Conservation (phyloP, 2,113 vertebrate species). For the Melanotaenia duboulayi region DNA sequence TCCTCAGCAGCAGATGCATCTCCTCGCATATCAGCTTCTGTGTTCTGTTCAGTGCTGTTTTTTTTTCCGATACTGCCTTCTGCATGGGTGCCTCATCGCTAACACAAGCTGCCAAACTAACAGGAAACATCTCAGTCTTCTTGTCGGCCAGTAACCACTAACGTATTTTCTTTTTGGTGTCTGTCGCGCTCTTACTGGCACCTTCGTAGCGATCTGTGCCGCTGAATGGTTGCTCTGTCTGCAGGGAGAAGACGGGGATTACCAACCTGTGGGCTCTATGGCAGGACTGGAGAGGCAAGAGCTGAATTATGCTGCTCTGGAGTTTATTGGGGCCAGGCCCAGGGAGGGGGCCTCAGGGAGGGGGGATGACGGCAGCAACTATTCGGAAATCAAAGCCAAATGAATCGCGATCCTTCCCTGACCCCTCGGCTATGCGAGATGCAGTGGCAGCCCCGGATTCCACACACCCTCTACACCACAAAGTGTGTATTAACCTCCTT, state of each 20-base stretch:
- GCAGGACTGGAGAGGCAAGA: slow-evolving; percentile 83
- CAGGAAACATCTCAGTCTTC: slow-evolving; percentile 67
- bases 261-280: slow-evolving; percentile 81
- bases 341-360: slow-evolving; percentile 79
- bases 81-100: slow-evolving; percentile 67
- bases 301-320: slow-evolving; percentile 83
- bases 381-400: slow-evolving; percentile 86
- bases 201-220: slow-evolving; percentile 11
- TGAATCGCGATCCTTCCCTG: slow-evolving; percentile 87
- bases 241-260: slow-evolving; percentile 86
- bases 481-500: slow-evolving; percentile 42
- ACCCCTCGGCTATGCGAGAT: slow-evolving; percentile 79
- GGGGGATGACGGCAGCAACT: slow-evolving; percentile 83
- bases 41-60: slow-evolving; percentile 52
- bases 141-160: slow-evolving; percentile 66
- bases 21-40: slow-evolving; percentile 65
- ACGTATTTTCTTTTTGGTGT: slow-evolving; percentile 46
- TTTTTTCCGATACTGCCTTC: slow-evolving; percentile 47
- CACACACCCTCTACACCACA: slow-evolving; percentile 33
- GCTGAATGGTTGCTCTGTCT: slow-evolving; percentile 53
- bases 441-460: slow-evolving; percentile 70
- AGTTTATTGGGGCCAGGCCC: slow-evolving; percentile 78
- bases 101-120: slow-evolving; percentile 65
- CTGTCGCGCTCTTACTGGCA: slow-evolving; percentile 23
- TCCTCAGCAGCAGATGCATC: slow-evolving; percentile 64